Conservation (phyloP, 2,113 vertebrate genomes). For the Danionella cerebrum region DNA sequence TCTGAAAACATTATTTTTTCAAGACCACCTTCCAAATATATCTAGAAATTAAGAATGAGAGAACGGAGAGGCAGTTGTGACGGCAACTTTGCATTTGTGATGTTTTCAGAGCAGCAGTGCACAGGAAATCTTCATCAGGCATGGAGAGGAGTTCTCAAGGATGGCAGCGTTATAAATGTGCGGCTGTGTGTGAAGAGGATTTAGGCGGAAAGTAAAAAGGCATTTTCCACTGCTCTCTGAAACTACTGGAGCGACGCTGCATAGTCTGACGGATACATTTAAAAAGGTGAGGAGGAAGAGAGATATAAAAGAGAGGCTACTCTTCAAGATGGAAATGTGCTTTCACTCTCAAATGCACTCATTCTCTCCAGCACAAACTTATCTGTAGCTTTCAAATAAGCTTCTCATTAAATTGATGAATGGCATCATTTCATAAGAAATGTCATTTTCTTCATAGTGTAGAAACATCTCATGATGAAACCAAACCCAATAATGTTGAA, state of each 20-base stretch:
- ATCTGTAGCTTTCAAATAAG: background rate
- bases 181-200: background rate
- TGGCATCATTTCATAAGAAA: background rate
- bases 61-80: background rate
- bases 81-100: background rate
- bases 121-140: background rate
- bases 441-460: too few relatives aligned
- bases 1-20: too few relatives aligned
- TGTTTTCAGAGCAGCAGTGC: background rate
- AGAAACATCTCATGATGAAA: too few relatives aligned
- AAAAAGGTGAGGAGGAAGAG: conserved; percentile 9
- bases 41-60: too few relatives aligned
- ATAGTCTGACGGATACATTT: conserved; percentile 17
- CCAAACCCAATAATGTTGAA: too few relatives aligned
- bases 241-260: conserved; percentile 24
- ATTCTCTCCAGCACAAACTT: background rate
- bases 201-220: conserved; percentile 4
- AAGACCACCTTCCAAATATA: too few relatives aligned
- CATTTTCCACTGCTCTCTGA: conserved; percentile 17
- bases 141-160: background rate
- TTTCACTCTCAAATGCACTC: background rate
- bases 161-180: conserved; percentile 3
- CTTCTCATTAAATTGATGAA: background rate
- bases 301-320: background rate
- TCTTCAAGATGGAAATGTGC: conserved; percentile 9